Evolutionary conservation across 2,888 invertebrate genomes (phyloP), one percentile per base, ranked within the genome.

Genomic region (Odontocolon sp.): DNA sequence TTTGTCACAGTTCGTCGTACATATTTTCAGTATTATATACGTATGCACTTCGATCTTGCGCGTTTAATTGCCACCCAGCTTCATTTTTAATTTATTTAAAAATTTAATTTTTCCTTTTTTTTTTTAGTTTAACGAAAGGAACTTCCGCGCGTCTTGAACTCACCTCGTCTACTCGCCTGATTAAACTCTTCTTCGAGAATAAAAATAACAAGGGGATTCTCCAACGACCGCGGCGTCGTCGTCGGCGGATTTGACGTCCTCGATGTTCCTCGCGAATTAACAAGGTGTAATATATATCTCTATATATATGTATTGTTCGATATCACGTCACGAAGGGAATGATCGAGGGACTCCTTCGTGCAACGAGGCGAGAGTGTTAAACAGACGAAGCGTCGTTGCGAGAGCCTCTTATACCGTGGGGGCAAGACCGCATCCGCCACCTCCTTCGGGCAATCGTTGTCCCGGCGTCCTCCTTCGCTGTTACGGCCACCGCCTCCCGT

Each of bases 351-450:
- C 74, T 74, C 69, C 47, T 74, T 67, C 76, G 71, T 67, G 23
- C 50, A 63, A 68, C 70, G 82, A 85, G 88, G 85, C 85, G 86
- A 87, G 87, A 89, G 87, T 88, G 87, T 88, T 87, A 89, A 90
- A 89, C 89, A 87, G 90, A 87, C 88, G 86, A 87, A 82, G 83
- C 85, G 84, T 79, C 83, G 83, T 63, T 70, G 82, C 78, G 82
- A 82, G 84, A 88, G 82, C 85, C 86, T 90, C 89, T 88, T 90
- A 90, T 90, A 89, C 87, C 83, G 71, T 11, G 42, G 70, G 59
- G 61, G 38, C 52, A 26, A 67, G 64, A 66, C 72, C 74, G 74
- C 79, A 79, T 74, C 80, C 79, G 78, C 81, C 81, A 77, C 83
- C 83, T 79, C 81, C 77, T 78, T 79, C 45, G 40, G 23, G 28